Base-by-base conservation (phyloP, 2,888 invertebrate species). In the Lepidochitona cinerea region DNA sequence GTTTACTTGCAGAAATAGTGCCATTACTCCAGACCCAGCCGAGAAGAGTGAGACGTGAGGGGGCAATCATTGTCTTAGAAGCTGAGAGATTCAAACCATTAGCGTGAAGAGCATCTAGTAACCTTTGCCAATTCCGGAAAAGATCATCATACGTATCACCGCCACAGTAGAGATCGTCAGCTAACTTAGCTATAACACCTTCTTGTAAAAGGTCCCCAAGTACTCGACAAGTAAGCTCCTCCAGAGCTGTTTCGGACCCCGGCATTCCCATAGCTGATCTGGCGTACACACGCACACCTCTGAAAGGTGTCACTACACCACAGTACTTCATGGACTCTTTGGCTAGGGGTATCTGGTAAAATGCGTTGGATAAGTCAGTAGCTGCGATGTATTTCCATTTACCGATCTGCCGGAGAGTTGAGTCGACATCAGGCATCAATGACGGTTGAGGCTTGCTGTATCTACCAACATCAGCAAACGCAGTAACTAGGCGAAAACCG, bases 181-280 rank as follows among this genome's bases (percentile, higher is more conserved):
- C 78, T 3, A 79, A n/a, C 67, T 79, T 79, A 9, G 64, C 52
- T 0, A 79, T 71, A 12, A 70, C 29, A 12, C 76, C 75, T 29
- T 73, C 72, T 37, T 70, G 23, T 37, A 75, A 26, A 6, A 75
- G 68, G 41, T 75, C 67, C 3, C 81, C 81, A 6, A 82, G 67
- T 4, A 81, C 77, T 2, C 80, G 69, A 33, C 75, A 79, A 77
- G 79, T 82, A 6, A 82, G 36, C 69, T 84, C 83, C 36, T 82
- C 81, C 0, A 82, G 69, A 7, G 75, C 78, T 0, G 80, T 83
- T 74, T 83, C 81, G 23, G 80, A 79, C 3, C 80, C 79, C 1
- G 79, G 83, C 80, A 82, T 83, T 1, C 83, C 82, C 82, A 82
- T 83, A 2, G 82, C 82, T 66, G 78, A 82, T 18, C 80, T 37